Percentiles rank a stretch among this genome's conserved stretches.
Evolutionary conservation across 2,797 vertebrate species (phyloP).

Genomic region (Atherinosoma microstoma): DNA sequence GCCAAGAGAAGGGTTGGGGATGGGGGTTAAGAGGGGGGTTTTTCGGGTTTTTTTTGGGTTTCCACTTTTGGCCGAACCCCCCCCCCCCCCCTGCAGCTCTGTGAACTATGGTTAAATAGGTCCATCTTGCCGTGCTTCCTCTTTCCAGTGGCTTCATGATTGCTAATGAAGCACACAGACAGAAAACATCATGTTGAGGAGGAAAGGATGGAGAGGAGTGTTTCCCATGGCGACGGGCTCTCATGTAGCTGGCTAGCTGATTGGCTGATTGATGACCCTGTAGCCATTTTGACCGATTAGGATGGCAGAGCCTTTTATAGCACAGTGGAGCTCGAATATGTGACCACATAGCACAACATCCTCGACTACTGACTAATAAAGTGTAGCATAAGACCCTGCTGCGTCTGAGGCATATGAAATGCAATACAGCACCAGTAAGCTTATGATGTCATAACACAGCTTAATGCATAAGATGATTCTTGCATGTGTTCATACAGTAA

Average conservation of each 20-base stretch:
- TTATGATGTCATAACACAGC: constrained; percentile 23
- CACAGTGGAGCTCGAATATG: constrained; percentile 35
- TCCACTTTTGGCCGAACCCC: too few species aligned
- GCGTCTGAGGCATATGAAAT: constrained; percentile 14
- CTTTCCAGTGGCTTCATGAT: constrained; percentile 72
- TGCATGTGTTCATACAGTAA: constrained; percentile 31
- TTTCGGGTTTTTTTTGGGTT: too few species aligned
- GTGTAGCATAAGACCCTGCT: constrained; percentile 15
- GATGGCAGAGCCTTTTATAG: constrained; percentile 60
- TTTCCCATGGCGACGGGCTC: constrained; percentile 67
- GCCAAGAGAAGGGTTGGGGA: too few species aligned
- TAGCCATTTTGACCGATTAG: constrained; percentile 59
- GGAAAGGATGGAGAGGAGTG: constrained; percentile 48
- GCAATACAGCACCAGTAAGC: not conserved
- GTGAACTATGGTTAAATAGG: constrained; percentile 58
- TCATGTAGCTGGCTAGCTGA: constrained; percentile 56
- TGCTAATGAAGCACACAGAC: constrained; percentile 72
- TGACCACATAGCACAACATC: constrained; percentile 29
- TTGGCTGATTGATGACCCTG: constrained; percentile 70
- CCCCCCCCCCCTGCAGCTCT: constrained; percentile 15
- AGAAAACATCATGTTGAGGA: constrained; percentile 45
- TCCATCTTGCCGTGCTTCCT: constrained; percentile 66
- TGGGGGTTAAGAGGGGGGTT: too few species aligned
- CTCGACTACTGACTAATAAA: constrained; percentile 4
- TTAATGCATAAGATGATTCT: constrained; percentile 9